Evolutionary conservation across 2,797 vertebrate species (phyloP), one percentile per base, ranked within the genome.

Genomic region (Paedocypris micromegethes): DNA sequence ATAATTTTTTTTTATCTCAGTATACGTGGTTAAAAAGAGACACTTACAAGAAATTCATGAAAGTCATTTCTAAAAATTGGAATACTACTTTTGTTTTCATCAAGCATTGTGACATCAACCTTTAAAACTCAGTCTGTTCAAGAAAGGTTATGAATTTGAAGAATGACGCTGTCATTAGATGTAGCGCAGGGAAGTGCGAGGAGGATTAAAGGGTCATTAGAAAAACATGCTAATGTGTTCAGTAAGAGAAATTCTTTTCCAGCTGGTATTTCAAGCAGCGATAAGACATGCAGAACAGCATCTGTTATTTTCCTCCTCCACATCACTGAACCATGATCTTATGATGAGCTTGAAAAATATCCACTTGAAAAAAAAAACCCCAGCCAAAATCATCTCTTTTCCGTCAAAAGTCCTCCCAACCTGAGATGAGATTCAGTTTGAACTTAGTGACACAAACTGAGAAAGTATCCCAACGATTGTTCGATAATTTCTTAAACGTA

Each of bases 341-440:
- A 67, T 48, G 59, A 66, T 64, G 66, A 67, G 37, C 9, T n/a
- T 55, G 38, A 52, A 41, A 6, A 56, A 6, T 49, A 38, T 66
- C 6, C 6, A 3, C 54, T 3, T 64, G 50, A 9, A 50, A 45
- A 70, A 58, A 51, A n/a, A 5, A 61, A 55, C 0, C 41, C 5
- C 58, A 37, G 9, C 50, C 5, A 46, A 58, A 62, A 73, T 68
- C 60, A 68, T n/a, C 41, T 58, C 40, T 23, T 44, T 71, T 71
- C 50, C 8, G 6, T 60, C 44, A 49, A 41, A 58, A 50, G 64
- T 58, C 39, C 46, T 66, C 46, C 9, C 42, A 9, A 49, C 49
- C 56, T 68, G 57, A 70, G 47, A 45, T 40, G 6, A 63, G 46
- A 23, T 7, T 61, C 2, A 45, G 39, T 50, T 44, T 44, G 40